Evolutionary conservation across 1,140 invertebrate genomes (phyloP).

Genomic region (Dinothrombium tinctorium): DNA sequence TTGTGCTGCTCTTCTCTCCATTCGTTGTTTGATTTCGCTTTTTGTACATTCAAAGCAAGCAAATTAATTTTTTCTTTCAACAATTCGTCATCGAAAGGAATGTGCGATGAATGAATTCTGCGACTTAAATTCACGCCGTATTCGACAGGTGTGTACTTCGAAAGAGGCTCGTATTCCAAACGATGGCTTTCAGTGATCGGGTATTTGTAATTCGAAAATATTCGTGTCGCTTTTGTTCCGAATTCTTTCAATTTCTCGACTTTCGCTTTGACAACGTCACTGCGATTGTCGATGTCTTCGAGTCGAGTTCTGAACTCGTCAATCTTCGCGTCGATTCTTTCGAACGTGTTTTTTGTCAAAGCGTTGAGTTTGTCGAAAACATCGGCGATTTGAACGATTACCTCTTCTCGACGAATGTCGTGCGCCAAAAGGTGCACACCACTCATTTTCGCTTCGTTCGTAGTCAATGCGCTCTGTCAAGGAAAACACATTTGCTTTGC

Average conservation of each 20-base stretch:
- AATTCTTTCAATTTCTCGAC: not conserved
- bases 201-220: slow-evolving; percentile 2
- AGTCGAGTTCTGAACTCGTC: not conserved
- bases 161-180: not conserved
- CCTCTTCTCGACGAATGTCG: slow-evolving; percentile 3
- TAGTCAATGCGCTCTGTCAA: too few relatives aligned
- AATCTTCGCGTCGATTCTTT: not conserved
- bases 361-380: not conserved
- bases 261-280: not conserved
- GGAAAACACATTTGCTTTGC: too few relatives aligned
- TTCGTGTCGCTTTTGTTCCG: slow-evolving; percentile 1
- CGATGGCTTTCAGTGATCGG: not conserved
- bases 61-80: slow-evolving; percentile 5
- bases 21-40: too few relatives aligned
- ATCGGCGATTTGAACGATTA: not conserved
- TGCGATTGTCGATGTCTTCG: not conserved
- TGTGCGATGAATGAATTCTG: not conserved
- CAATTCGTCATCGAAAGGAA: slow-evolving; percentile 7
- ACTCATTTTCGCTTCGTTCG: not conserved
- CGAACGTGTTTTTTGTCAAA: slow-evolving; percentile 1
- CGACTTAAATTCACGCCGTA: not conserved
- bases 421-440: not conserved
- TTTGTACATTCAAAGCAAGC: too few relatives aligned
- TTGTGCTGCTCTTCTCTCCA: not conserved
- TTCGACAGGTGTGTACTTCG: too few relatives aligned